These are phyloP conservation scores for Drosophila neonasuta DNA, from an alignment of 2,888 invertebrate genomes.

Conservation along the genomic window DNA sequence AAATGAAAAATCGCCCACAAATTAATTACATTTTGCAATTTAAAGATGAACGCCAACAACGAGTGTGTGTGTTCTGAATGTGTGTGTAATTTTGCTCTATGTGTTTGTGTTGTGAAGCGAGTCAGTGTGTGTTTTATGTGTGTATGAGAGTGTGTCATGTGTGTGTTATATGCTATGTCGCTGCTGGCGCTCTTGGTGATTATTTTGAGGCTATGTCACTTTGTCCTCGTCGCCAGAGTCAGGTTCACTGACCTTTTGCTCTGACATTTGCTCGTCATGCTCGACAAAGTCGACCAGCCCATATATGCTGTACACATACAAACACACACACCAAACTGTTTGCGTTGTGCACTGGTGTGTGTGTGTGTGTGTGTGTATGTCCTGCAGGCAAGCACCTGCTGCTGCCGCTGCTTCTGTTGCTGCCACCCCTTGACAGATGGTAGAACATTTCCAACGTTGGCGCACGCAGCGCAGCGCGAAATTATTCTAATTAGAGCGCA, in stretches of 20 bases:
- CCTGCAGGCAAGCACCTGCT: slow-evolving; percentile 58
- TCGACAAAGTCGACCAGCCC: slow-evolving; percentile 44
- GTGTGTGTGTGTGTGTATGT: slow-evolving; percentile 40
- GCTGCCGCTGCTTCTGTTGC: slow-evolving; percentile 37
- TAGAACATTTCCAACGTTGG: slow-evolving; percentile 55
- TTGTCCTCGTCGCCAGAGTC: slow-evolving; percentile 37
- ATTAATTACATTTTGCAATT: slow-evolving; percentile 70
- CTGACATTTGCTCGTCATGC: slow-evolving; percentile 66
- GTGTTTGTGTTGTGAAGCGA: slow-evolving; percentile 3
- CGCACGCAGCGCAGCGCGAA: slow-evolving; percentile 70
- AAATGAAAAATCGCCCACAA: slow-evolving; percentile 59
- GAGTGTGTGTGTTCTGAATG: neutral
- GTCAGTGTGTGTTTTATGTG: slow-evolving; percentile 9
- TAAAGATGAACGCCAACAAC: slow-evolving; percentile 45
- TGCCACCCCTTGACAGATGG: slow-evolving; percentile 51
- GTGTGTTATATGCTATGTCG: slow-evolving; percentile 32
- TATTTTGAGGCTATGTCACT: slow-evolving; percentile 54
- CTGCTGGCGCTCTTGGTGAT: slow-evolving; percentile 43
- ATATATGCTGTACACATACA: slow-evolving; percentile 16
- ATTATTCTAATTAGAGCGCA: slow-evolving; percentile 71
- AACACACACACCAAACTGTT: slow-evolving; percentile 18
- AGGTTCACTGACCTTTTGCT: slow-evolving; percentile 65
- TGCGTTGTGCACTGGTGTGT: slow-evolving; percentile 32
- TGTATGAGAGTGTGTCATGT: slow-evolving; percentile 9
- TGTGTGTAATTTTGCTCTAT: slow-evolving; percentile 10